Evolutionary conservation across 2,888 invertebrate species (phyloP).

Genomic region (Morpho deidamia): DNA sequence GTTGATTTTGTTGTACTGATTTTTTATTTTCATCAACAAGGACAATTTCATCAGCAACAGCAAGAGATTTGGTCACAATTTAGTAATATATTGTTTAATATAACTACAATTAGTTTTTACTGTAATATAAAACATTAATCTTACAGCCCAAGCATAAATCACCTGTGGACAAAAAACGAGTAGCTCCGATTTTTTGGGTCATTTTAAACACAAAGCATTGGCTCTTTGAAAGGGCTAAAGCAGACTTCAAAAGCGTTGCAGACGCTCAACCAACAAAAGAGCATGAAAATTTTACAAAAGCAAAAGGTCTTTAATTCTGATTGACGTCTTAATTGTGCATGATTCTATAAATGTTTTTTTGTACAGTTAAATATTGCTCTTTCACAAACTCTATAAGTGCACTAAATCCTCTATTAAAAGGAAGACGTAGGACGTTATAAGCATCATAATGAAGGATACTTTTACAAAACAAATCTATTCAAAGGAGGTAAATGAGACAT

Average conservation of each 20-base stretch:
- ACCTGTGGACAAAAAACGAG: constrained; percentile 25
- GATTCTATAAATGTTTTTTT: constrained; percentile 41
- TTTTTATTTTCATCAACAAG: no score
- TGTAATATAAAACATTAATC: no score
- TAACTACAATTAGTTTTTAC: no score
- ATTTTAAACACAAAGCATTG: constrained; percentile 45
- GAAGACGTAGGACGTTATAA: no score
- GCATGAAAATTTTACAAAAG: constrained; percentile 45
- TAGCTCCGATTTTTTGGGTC: constrained; percentile 57
- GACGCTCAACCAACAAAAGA: constrained; percentile 40
- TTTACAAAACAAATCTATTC: constrained; percentile 26
- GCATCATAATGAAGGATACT: constrained; percentile 29
- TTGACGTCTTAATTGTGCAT: constrained; percentile 56
- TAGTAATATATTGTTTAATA: no score
- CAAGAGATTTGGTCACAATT: no score
- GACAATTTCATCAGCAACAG: no score
- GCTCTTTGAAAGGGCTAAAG: constrained; percentile 34
- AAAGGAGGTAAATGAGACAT: constrained; percentile 12
- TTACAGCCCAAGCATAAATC: not conserved
- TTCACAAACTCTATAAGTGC: constrained; percentile 26
- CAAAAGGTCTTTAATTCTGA: constrained; percentile 42
- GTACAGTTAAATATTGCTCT: constrained; percentile 38
- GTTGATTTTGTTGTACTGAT: no score
- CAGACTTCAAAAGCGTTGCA: constrained; percentile 36
- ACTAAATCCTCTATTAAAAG: no score